phyloP scores from a whole-genome alignment of 2,113 vertebrate genomes.

The Gracilinanus agilis region DNA sequence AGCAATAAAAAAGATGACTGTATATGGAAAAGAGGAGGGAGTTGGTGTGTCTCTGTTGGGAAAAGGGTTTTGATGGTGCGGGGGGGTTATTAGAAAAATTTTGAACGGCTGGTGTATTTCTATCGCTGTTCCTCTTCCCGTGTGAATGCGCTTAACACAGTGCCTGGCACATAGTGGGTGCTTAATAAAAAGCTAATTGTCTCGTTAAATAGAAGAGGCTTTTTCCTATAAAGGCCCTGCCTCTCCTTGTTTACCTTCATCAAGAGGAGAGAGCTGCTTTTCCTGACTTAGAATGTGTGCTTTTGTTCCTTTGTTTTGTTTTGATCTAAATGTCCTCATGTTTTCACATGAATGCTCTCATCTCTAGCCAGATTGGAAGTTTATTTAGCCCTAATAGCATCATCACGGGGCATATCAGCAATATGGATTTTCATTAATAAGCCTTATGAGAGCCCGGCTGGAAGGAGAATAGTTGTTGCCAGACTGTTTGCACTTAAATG shows the following conservation, averaged over 20 bases:
- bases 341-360: neutral
- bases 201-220: neutral
- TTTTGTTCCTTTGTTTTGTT: neutral
- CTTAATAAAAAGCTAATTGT: neutral
- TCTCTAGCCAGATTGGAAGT: neutral
- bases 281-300: neutral
- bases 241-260: neutral
- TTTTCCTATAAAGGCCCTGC: too few relatives aligned
- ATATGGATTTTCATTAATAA: conserved; percentile 45
- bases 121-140: neutral
- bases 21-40: neutral
- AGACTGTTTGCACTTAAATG: conserved; percentile 37
- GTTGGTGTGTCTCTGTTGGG: neutral
- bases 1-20: neutral
- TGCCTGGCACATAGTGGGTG: neutral
- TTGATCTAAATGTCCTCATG: neutral
- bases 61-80: neutral
- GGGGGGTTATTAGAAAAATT: neutral
- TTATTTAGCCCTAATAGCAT: neutral
- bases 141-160: neutral
- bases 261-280: neutral
- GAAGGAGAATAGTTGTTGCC: conserved; percentile 47
- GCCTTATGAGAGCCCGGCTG: conserved; percentile 7
- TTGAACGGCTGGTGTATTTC: neutral
- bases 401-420: conserved; percentile 11